Evolutionary conservation across 2,113 vertebrate species (phyloP), one percentile per base, ranked within the genome.

Genomic region (Grammomys dolichurus): DNA sequence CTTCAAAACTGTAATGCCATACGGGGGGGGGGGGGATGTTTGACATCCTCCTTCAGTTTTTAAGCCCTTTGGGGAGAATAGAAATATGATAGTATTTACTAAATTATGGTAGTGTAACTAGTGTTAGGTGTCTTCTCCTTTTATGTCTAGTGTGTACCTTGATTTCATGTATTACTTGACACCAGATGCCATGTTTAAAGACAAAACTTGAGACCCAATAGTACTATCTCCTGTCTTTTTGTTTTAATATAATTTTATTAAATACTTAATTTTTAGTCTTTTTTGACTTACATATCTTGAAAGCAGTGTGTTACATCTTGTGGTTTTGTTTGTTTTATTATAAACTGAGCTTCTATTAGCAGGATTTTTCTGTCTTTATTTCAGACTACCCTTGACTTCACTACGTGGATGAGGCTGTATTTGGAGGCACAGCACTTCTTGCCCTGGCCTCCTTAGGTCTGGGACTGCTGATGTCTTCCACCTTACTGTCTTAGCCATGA

Each of bases 91-190:
- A 69, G n/a, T 86, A 58, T 51, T 91, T 91, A 19, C 67, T 46
- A 89, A 43, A 80, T 46, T 86, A 46, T 43, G 77, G 72, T 5
- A 86, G 16, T 60, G 16, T 60, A 51, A 60, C 60, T 84, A 13
- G 24, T 97, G 91, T 87, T 24, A 28, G 16, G 93, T 72, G 40
- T 63, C 89, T 89, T 95, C 33, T 92, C 31, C 9, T 84, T 95
- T 82, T 76, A 36, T 60, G 6, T 58, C 63, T 94, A 82, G 1
- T 87, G 48, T 90, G 69, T 89, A 28, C 26, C 31, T 91, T 87
- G 80, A 89, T 73, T 81, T 93, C 9, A 22, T 48, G 80, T 95
- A 36, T 93, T 93, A 85, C n/a, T 76, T 69, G 60, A 93, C 69
- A 51, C 48, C 80, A 91, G 60, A 89, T 82, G 51, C 13, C 46